phyloP scores from a whole-genome alignment of 2,113 vertebrate species.

The Vicugna pacos region DNA sequence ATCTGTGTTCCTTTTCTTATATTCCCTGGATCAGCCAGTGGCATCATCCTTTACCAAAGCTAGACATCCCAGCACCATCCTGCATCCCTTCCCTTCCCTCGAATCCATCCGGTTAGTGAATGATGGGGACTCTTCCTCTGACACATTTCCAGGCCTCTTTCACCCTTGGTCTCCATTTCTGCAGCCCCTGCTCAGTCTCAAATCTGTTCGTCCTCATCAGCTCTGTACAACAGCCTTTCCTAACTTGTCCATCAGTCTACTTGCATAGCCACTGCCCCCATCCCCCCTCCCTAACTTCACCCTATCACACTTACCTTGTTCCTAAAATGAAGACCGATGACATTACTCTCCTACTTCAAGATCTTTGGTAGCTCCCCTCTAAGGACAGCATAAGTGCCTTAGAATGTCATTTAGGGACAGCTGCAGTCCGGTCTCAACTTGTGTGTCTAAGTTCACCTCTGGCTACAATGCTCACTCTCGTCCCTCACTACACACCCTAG shows the following conservation, averaged over 20 bases:
- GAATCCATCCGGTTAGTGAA: neutral
- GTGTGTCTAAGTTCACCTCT: neutral
- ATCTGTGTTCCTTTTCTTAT: neutral
- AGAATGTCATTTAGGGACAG: neutral
- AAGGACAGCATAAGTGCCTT: neutral
- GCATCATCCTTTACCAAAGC: neutral
- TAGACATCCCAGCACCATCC: too few relatives aligned
- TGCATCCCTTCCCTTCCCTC: neutral
- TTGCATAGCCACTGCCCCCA: neutral
- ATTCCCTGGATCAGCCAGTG: neutral
- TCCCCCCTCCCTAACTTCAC: neutral
- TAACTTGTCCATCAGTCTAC: neutral
- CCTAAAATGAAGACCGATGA: neutral
- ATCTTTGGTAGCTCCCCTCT: neutral
- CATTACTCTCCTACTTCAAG: neutral
- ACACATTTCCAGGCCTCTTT: accelerated
- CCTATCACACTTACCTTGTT: neutral
- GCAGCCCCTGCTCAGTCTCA: neutral
- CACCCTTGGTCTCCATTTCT: neutral
- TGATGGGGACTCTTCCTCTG: neutral
- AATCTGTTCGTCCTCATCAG: accelerated
- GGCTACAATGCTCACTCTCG: too few relatives aligned
- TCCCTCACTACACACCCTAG: neutral
- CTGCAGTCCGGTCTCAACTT: neutral
- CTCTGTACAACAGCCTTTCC: accelerated